Base-by-base conservation (phyloP, 2,888 invertebrate species). In the Scotopteryx bipunctaria region DNA sequence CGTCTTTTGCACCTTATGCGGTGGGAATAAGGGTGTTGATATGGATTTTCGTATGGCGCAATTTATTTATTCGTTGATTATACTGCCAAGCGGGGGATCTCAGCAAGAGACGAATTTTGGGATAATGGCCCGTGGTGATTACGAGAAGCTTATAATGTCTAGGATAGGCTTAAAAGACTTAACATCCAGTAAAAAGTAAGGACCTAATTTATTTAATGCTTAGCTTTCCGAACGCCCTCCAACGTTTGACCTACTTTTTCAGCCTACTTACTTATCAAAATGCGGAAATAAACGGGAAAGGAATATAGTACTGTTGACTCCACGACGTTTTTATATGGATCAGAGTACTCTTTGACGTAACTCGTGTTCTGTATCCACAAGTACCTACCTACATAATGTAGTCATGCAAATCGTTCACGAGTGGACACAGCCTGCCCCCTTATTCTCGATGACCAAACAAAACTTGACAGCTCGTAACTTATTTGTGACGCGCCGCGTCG, bases 21-120 rank as follows among this genome's bases (percentile, higher is more conserved):
- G n/a, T 23, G 27, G 21, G 6, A 1, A 35, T 61, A 63, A 54
- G 48, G 49, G 35, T 57, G 52, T 44, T 27, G 14, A 9, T 47
- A 21, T 74, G 69, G 76, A 76, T 84, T 85, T 83, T 29, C 9
- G 31, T 86, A 87, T 80, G 84, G 82, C 83, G 71, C 83, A 83
- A 87, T 87, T 90, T 89, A 88, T 89, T 90, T 86, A 86, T 88
- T 85, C 76, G 86, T 86, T 90, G 87, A 87, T 88, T 87, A 87
- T 81, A 73, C 71, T 64, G 65, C 82, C 69, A 78, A 67, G 81
- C 80, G 79, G 83, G 86, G 82, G 84, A 79, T 84, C 86, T 66
- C 73, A 75, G 78, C 73, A 65, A 78, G 81, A 79, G 83, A 82
- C 81, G 85, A 88, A 86, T 86, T 88, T 88, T 84, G 86, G 87